Percentiles rank a stretch among this genome's conserved stretches.
Evolutionary conservation across 2,888 invertebrate genomes (phyloP).

Genomic region (Terebella lapidaria): DNA sequence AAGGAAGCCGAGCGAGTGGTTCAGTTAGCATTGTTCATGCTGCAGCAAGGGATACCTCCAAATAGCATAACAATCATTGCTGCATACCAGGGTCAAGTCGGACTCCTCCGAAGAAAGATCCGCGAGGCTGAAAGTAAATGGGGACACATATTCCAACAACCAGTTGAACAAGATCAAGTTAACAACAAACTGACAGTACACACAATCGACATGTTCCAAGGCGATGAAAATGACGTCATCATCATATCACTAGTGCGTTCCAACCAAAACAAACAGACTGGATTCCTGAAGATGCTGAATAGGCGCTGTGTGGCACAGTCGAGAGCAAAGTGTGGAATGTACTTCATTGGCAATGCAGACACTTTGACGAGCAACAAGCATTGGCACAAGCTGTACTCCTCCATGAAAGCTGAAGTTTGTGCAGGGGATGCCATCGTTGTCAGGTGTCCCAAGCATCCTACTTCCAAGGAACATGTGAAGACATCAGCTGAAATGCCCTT

Average conservation of each 20-base stretch:
- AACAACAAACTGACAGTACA: slow-evolving; percentile 8
- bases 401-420: background rate
- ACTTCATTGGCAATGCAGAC: slow-evolving; percentile 17
- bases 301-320: slow-evolving; percentile 44
- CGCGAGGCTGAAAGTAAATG: slow-evolving; percentile 4
- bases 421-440: slow-evolving; percentile 3
- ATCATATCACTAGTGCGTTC: slow-evolving; percentile 35
- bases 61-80: slow-evolving; percentile 17
- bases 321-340: slow-evolving; percentile 20
- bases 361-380: slow-evolving; percentile 4
- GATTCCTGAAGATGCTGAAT: slow-evolving; percentile 42
- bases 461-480: background rate
- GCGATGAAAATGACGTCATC: slow-evolving; percentile 38
- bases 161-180: background rate
- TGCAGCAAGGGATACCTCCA: slow-evolving; percentile 17
- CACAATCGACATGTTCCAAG: slow-evolving; percentile 36
- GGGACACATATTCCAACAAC: background rate
- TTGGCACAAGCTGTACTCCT: slow-evolving; percentile 8
- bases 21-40: slow-evolving; percentile 15
- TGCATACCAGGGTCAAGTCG: slow-evolving; percentile 21
- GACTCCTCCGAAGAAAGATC: slow-evolving; percentile 8
- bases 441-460: slow-evolving; percentile 13
- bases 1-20: slow-evolving; percentile 19
- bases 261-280: slow-evolving; percentile 33
- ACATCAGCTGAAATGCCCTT: slow-evolving; percentile 10